Conservation (phyloP, 2,888 invertebrate genomes). For the Hypena proboscidalis region DNA sequence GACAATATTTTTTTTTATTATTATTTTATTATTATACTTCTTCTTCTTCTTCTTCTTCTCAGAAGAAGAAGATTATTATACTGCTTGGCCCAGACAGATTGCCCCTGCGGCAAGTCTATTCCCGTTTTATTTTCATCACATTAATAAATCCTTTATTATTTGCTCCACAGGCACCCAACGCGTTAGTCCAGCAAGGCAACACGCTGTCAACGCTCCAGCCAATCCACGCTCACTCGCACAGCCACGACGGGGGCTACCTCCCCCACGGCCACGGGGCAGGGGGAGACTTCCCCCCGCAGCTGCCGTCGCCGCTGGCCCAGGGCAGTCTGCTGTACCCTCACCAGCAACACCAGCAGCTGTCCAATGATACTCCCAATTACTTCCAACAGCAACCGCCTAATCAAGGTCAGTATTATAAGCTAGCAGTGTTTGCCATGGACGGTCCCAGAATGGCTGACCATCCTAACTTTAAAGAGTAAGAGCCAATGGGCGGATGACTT, state of each 20-base stretch:
- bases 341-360: constrained; percentile 54
- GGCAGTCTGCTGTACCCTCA: constrained; percentile 53
- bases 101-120: too few relatives aligned
- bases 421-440: neutral
- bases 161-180: constrained; percentile 41
- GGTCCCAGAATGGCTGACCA: too few relatives aligned
- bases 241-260: constrained; percentile 61
- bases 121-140: too few relatives aligned
- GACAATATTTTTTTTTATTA: too few relatives aligned
- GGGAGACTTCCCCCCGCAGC: constrained; percentile 51
- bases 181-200: constrained; percentile 54
- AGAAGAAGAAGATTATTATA: too few relatives aligned
- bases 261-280: constrained; percentile 33
- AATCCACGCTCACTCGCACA: constrained; percentile 36
- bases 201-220: constrained; percentile 45
- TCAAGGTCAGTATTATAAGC: constrained; percentile 37
- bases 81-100: too few relatives aligned
- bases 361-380: constrained; percentile 57
- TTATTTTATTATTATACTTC: too few relatives aligned
- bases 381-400: constrained; percentile 57
- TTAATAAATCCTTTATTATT: neutral
- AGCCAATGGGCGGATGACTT: too few relatives aligned
- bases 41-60: too few relatives aligned
- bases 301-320: constrained; percentile 51
- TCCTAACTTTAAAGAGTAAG: too few relatives aligned